These are phyloP conservation scores for Drosophila insularis DNA, from an alignment of 1,140 invertebrate species.

Conservation along the genomic window DNA sequence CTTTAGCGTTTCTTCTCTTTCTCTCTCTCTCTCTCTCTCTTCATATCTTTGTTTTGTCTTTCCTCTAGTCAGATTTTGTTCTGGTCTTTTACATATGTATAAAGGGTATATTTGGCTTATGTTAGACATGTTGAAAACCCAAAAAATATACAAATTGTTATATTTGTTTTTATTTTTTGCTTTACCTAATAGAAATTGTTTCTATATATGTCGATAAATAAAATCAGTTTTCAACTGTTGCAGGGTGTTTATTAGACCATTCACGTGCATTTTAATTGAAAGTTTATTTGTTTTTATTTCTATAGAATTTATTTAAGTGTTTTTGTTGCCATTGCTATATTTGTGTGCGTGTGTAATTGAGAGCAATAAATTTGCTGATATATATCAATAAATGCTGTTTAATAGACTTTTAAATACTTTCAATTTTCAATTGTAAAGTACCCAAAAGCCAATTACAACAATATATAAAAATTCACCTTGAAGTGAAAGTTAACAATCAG, in stretches of 20 bases:
- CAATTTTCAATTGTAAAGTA: not conserved
- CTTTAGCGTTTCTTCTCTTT: not conserved
- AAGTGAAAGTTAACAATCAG: conserved; percentile 1
- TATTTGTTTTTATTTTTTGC: no score
- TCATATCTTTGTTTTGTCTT: not conserved
- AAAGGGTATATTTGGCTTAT: no score
- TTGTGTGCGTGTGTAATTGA: not conserved
- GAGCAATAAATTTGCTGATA: conserved; percentile 1
- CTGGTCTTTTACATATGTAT: no score
- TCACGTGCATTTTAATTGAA: not conserved
- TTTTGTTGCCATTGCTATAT: not conserved
- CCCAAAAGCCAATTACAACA: not conserved
- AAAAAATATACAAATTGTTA: no score
- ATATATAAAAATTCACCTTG: not conserved
- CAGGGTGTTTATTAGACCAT: not conserved
- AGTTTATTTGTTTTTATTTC: not conserved
- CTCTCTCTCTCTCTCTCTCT: not conserved
- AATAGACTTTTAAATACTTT: conserved; percentile 2
- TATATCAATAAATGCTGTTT: conserved; percentile 5
- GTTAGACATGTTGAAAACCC: no score
- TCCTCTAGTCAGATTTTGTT: not conserved
- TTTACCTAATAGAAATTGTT: no score
- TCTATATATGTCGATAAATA: no score
- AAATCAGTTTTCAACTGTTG: no score
- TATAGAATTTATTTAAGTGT: not conserved